Base-by-base conservation (phyloP, 1,140 invertebrate genomes). In the Pentalonia nigronervosa region DNA sequence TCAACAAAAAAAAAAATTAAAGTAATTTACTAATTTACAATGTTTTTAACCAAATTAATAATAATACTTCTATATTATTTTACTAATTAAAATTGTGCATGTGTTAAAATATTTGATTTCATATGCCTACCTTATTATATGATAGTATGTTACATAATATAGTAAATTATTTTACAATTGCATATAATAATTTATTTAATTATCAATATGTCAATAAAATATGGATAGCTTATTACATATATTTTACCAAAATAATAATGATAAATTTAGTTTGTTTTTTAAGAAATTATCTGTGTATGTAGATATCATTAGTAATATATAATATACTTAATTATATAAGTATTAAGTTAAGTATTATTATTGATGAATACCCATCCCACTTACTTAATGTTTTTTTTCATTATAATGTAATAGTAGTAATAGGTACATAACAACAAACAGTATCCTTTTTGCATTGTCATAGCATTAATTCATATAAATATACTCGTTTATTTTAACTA, bases 121-220 rank as follows among this genome's bases (percentile, higher is more conserved):
- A 84, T 76, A 76, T 20, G 60, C 60, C 30, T 76, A 76, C 14
- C 11, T 86, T n/a, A 25, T 89, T 25, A 7, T 89, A 7, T 53
- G 50, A 88, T 53, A 50, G n/a, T 14, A 0, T 25, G 34, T 89
- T 53, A 56, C 2, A 56, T 89, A 34, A 56, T 56, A 9, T 30
- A 3, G 25, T 88, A 11, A 25, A 56, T 11, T 36, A 30, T 41
- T 56, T 86, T 36, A 25, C 4, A 89, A 89, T 50, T 56, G 30
- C 30, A 11, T 56, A 41, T 30, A 23, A 36, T 89, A 89, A 89
- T 89, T 89, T 25, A 36, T 86, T 86, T 86, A 86, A 86, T 86
- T 86, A 30, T 86, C 8, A 84, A 84, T 34, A 34, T 53, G 20
- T 89, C 20, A n/a, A 34, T 88, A 23, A 20, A 87, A 87, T 87